phyloP scores from a whole-genome alignment of 2,888 invertebrate genomes.

The Pollenia amentaria region DNA sequence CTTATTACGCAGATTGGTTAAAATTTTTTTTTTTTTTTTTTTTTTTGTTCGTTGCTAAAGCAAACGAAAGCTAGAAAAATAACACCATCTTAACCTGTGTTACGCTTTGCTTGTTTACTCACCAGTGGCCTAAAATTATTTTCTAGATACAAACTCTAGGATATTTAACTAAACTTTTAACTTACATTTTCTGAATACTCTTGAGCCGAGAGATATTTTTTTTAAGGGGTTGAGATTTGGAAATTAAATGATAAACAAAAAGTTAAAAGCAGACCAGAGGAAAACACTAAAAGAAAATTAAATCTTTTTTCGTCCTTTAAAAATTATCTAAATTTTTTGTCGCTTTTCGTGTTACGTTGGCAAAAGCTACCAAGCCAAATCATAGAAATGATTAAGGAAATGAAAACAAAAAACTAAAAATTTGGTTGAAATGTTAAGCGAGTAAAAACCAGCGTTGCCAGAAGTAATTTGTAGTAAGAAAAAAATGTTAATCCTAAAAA shows the following conservation, averaged over 20 bases:
- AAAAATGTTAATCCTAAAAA: too few species aligned
- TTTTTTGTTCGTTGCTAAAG: neutral
- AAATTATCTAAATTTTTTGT: conserved; percentile 70
- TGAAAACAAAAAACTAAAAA: conserved; percentile 14
- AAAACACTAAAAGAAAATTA: conserved; percentile 16
- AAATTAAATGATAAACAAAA: conserved; percentile 63
- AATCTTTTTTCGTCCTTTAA: conserved; percentile 51
- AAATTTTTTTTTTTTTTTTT: neutral
- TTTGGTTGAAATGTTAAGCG: neutral
- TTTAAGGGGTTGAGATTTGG: conserved; percentile 25
- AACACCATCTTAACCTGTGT: conserved; percentile 39
- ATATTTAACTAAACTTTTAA: conserved; percentile 23
- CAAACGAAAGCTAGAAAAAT: neutral
- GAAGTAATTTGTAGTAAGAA: too few species aligned
- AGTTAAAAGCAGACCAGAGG: neutral
- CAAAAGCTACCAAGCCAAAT: conserved; percentile 10
- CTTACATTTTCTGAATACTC: conserved; percentile 6
- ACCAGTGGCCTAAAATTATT: conserved; percentile 32
- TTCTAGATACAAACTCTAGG: neutral
- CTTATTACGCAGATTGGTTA: neutral
- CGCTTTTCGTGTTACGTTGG: conserved; percentile 21
- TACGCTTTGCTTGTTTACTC: conserved; percentile 50
- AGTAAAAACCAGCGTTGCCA: too few species aligned
- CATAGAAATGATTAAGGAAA: neutral
- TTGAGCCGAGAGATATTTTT: neutral